Percentiles rank a stretch among this genome's conserved stretches.
Conservation (phyloP, 2,888 invertebrate species). For the Campopleginae sp. region DNA sequence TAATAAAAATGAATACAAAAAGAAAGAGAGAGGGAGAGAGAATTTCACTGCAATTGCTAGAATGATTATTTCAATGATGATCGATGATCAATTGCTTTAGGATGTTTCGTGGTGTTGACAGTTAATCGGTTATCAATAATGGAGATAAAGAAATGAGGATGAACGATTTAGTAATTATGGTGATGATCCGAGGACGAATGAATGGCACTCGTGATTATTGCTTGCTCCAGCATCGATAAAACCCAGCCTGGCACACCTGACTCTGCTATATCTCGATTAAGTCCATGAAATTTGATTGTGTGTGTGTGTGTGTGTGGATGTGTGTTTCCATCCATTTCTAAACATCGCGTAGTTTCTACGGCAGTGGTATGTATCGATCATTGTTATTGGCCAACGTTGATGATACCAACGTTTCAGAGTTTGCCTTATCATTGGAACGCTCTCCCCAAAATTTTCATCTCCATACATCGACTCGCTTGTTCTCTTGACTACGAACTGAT, state of each 20-base stretch:
- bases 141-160: background rate
- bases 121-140: background rate
- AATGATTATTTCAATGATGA: background rate
- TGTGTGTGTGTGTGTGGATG: too few relatives aligned
- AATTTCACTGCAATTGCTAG: background rate
- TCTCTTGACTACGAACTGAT: constrained; percentile 31
- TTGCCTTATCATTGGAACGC: constrained; percentile 26
- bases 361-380: constrained; percentile 19
- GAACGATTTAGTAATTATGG: background rate
- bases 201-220: background rate
- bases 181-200: background rate
- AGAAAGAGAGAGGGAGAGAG: too few relatives aligned
- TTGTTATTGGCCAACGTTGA: constrained; percentile 54
- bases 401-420: constrained; percentile 25
- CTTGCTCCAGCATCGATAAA: background rate
- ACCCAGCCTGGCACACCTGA: background rate
- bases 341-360: constrained; percentile 29
- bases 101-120: background rate
- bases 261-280: background rate
- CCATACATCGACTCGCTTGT: constrained; percentile 16
- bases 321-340: background rate
- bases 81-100: background rate
- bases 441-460: constrained; percentile 3
- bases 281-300: background rate
- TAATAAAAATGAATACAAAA: too few relatives aligned